Base-by-base conservation (phyloP, 2,888 invertebrate genomes). In the Iphiclides podalirius region DNA sequence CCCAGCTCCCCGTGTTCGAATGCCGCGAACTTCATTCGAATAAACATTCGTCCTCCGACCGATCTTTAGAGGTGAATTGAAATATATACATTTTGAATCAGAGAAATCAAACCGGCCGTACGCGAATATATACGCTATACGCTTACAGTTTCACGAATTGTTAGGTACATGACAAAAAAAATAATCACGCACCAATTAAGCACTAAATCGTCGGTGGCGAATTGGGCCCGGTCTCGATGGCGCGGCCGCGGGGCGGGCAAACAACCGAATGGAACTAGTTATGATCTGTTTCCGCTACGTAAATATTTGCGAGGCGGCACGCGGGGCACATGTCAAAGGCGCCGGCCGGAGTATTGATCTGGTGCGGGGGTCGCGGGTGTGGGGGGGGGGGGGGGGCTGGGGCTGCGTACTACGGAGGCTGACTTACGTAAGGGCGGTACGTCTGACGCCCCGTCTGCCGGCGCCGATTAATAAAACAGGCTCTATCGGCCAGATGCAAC, bases 301-400 rank as follows among this genome's bases (percentile, higher is more conserved):
- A 88, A 87, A 87, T 87, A 88, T 88, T 87, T 81, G 85, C 81
- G 66, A 79, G 76, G 77, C 68, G 76, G 77, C 77, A 76, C 74
- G 79, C 75, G 74, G 78, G 80, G 82, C 85, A 85, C 85, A 85
- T 86, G 87, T 86, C 87, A 86, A 86, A 86, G 84, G 86, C 83
- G 76, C 79, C 79, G 83, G 78, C 79, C 79, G 80, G 79, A 79
- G 85, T 88, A 88, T 88, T 87, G 87, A 88, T 87, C 86, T 85
- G 81, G 77, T 72, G 79, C 64, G 75, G 72, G 71, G 55, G 40
- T 45, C 52, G 46, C 56, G 51, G 54, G 38, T 37, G 45, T 44
- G 54, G 26, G 40, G 34, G 54, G 39, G 42, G 52, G 53, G 57
- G 41, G 60, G 59, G 52, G 59, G 55, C 47, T 63, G 66, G 59